Conservation (phyloP, 2,797 vertebrate species). For the Clamator glandarius region DNA sequence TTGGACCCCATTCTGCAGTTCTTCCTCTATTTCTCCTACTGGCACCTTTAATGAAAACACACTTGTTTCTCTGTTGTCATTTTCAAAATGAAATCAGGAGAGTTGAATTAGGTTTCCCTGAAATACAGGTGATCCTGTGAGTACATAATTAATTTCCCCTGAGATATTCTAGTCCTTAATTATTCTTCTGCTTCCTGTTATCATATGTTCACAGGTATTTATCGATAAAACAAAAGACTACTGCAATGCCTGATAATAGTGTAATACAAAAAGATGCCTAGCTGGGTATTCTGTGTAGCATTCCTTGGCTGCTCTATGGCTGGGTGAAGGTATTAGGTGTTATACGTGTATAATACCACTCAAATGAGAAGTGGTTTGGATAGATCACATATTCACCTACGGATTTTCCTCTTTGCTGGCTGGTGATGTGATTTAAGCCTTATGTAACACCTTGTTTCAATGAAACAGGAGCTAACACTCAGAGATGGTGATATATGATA, state of each 20-base stretch:
- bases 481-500: constrained; percentile 5
- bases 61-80: neutral
- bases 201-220: neutral
- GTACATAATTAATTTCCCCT: neutral
- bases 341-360: neutral
- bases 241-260: fast-evolving
- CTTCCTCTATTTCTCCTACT: neutral
- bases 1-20: neutral
- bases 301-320: neutral
- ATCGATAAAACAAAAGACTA: neutral
- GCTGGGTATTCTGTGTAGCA: fast-evolving
- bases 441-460: neutral
- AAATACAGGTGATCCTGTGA: neutral
- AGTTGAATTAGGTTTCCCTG: neutral
- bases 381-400: neutral
- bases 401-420: neutral
- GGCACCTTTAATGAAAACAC: neutral
- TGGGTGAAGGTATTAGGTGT: neutral
- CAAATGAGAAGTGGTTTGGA: neutral
- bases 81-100: neutral
- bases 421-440: neutral
- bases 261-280: neutral
- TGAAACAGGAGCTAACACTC: constrained; percentile 9
- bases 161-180: neutral
- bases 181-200: neutral